Evolutionary conservation across 2,888 invertebrate species (phyloP), one percentile per base, ranked within the genome.

Genomic region (Acleris emargana): DNA sequence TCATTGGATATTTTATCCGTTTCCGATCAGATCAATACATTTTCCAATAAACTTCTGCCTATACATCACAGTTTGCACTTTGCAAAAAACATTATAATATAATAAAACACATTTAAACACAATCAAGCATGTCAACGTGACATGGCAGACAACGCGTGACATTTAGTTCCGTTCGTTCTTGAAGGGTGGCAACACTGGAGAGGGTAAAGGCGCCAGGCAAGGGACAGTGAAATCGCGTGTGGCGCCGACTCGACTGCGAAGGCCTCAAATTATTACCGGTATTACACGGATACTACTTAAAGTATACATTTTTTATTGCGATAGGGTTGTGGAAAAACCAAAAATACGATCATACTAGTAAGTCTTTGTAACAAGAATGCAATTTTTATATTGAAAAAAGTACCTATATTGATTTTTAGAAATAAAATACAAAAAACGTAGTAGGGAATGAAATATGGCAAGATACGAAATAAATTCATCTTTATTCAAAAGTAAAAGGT

Each of bases 171-270:
- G 59, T 59, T 64, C 64, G 50, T 59, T 64, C 32, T 13, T 53
- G 22, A 32, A 49, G 55, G 61, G 55, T 57, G 60, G 51, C 49
- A 20, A 32, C 51, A 50, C 53, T 43, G 42, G 47, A 54, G 47
- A 66, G 66, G 66, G 66, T 66, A 61, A 52, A 61, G 61, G 66
- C 61, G 66, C 66, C 51, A 51, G n/a, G 55, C 45, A 28, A 60
- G 45, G 60, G 64, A 45, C 54, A 55, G 52, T 32, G n/a, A 58
- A 16, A 60, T 66, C 61, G 66, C 66, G 66, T 66, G 66, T 45
- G 66, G 66, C 66, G 66, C 66, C 66, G 52, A 45, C 57, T 47
- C 17, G 66, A 28, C 66, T 66, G 57, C 18, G 38, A 61, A 57
- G 49, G 55, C 62, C 59, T 43, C 54, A 54, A 57, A 64, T 52